Percentiles rank a stretch among this genome's conserved stretches.
These are phyloP conservation scores for Drosophila repletoides DNA, from an alignment of 1,140 invertebrate species.

Conservation along the genomic window DNA sequence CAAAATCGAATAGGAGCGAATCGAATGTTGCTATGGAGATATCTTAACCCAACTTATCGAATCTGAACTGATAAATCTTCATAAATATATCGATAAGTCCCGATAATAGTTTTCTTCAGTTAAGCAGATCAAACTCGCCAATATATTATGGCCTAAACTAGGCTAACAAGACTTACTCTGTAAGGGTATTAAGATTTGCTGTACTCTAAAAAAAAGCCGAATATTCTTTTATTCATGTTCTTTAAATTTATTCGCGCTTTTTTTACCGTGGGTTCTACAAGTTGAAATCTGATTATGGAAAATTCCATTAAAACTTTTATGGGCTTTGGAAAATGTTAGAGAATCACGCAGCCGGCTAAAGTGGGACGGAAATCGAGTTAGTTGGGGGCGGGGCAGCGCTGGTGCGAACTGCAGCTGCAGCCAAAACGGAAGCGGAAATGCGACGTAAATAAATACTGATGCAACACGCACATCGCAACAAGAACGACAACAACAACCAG, in stretches of 20 bases:
- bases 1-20: too few relatives aligned
- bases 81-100: too few relatives aligned
- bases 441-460: constrained; percentile 65
- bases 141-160: too few relatives aligned
- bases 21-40: too few relatives aligned
- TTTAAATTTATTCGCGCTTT: not conserved
- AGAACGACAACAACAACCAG: not conserved
- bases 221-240: too few relatives aligned
- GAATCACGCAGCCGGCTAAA: constrained; percentile 58
- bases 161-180: too few relatives aligned
- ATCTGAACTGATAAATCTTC: too few relatives aligned
- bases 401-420: constrained; percentile 33
- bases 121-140: too few relatives aligned
- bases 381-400: constrained; percentile 22
- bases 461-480: constrained; percentile 57
- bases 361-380: constrained; percentile 47
- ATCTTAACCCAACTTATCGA: too few relatives aligned
- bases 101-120: too few relatives aligned
- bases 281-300: constrained; percentile 63
- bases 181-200: too few relatives aligned
- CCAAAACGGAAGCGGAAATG: constrained; percentile 61
- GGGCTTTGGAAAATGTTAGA: constrained; percentile 50
- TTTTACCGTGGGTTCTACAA: not conserved
- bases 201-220: too few relatives aligned
- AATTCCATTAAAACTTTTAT: constrained; percentile 72